A percentile compares a stretch with the other conserved stretches of the same genome.
phyloP scores from a whole-genome alignment of 2,797 vertebrate species.

The Bradypodion ventrale region DNA sequence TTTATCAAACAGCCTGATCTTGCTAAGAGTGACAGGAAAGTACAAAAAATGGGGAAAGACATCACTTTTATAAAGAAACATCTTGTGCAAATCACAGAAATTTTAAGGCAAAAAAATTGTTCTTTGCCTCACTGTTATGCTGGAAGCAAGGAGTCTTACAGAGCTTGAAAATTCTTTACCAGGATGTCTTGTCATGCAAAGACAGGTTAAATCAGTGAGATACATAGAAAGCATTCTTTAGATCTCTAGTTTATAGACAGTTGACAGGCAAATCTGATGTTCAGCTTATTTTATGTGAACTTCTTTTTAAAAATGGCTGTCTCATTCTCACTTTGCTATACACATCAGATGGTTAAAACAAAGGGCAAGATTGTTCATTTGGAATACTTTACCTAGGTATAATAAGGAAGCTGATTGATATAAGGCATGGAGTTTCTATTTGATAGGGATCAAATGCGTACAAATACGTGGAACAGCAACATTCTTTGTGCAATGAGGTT shows the following conservation, averaged over 20 bases:
- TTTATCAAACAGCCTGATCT: too few relatives aligned
- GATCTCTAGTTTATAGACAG: not conserved
- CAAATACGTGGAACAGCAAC: constrained; percentile 63
- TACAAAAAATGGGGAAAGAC: too few relatives aligned
- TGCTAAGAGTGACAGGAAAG: too few relatives aligned
- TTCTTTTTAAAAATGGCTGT: not conserved
- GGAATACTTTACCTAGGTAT: not conserved
- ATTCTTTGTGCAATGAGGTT: constrained; percentile 62
- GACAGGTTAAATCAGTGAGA: too few relatives aligned
- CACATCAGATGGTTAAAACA: not conserved
- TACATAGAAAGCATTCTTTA: too few relatives aligned
- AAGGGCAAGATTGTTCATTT: constrained; percentile 33
- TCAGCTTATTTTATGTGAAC: not conserved
- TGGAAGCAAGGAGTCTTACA: too few relatives aligned
- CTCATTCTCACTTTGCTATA: rapidly evolving
- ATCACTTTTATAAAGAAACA: too few relatives aligned
- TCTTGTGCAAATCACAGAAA: too few relatives aligned
- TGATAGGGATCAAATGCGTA: constrained; percentile 46
- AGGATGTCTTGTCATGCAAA: too few relatives aligned
- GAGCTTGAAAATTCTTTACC: too few relatives aligned
- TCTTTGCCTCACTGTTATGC: too few relatives aligned
- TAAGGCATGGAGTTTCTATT: constrained; percentile 45
- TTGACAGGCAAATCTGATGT: not conserved
- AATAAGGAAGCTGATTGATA: constrained; percentile 57
- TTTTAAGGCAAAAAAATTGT: too few relatives aligned